A percentile compares a stretch with the other conserved stretches of the same genome.
phyloP scores from a whole-genome alignment of 2,888 invertebrate genomes.

The Patella depressa region DNA sequence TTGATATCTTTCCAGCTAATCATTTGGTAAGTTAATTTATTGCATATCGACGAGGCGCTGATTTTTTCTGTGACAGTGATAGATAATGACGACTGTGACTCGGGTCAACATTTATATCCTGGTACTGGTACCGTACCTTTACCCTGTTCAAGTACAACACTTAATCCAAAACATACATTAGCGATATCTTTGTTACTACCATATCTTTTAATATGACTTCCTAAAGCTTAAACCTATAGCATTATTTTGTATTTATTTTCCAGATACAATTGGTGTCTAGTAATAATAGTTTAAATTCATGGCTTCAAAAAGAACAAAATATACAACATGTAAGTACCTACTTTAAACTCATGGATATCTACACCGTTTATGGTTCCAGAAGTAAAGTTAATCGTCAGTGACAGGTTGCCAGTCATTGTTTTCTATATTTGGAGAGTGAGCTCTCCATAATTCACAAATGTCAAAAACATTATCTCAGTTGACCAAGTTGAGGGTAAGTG shows the following conservation, averaged over 20 bases:
- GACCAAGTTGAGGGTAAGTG: too few relatives aligned
- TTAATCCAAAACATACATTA: too few relatives aligned
- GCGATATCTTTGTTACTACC: too few relatives aligned
- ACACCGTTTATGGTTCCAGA: background rate
- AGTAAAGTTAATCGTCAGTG: background rate
- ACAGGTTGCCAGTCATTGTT: too few relatives aligned
- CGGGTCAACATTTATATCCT: too few relatives aligned
- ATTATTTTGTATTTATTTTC: slow-evolving; percentile 22
- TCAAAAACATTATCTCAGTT: too few relatives aligned
- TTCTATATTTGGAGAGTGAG: too few relatives aligned
- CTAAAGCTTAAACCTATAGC: too few relatives aligned
- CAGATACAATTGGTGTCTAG: slow-evolving; percentile 39
- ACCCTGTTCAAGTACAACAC: too few relatives aligned
- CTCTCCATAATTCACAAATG: too few relatives aligned
- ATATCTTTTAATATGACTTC: too few relatives aligned
- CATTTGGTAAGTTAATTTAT: slow-evolving; percentile 56
- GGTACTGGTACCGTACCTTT: too few relatives aligned
- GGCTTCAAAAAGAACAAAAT: slow-evolving; percentile 87
- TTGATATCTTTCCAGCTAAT: slow-evolving; percentile 91
- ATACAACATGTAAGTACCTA: slow-evolving; percentile 81
- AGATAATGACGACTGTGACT: background rate
- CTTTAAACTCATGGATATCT: slow-evolving; percentile 15
- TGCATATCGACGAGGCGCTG: background rate
- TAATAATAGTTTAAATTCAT: slow-evolving; percentile 79
- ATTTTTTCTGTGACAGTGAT: background rate